Conservation (phyloP, 92 coral and sea anemone species). For the Zoanthus sansibaricus region DNA sequence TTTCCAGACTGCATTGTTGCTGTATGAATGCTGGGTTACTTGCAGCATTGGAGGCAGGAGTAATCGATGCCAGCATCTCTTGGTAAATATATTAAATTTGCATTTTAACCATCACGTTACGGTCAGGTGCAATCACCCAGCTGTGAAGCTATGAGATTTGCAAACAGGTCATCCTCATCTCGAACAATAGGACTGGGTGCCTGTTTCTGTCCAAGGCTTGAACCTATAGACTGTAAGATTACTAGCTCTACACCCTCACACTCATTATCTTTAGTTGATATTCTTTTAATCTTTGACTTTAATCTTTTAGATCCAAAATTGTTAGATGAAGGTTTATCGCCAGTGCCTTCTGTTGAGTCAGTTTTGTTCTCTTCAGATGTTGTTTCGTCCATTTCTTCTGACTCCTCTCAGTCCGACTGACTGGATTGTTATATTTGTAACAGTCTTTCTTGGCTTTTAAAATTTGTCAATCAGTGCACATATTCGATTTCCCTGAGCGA, state of each 20-base stretch:
- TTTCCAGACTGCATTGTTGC: too few relatives aligned
- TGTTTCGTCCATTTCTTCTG: slow-evolving; percentile 21
- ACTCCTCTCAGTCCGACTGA: slow-evolving; percentile 39
- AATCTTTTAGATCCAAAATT: slow-evolving; percentile 20
- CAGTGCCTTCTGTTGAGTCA: slow-evolving; percentile 48
- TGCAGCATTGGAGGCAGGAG: too few relatives aligned
- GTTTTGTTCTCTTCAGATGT: slow-evolving; percentile 39
- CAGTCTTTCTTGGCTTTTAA: slow-evolving; percentile 68
- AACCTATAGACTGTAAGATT: slow-evolving; percentile 50
- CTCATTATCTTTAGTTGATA: neutral
- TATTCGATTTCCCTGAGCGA: too few relatives aligned
- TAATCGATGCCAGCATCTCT: slow-evolving; percentile 36
- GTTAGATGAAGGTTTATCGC: slow-evolving; percentile 15
- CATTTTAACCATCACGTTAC: slow-evolving; percentile 60
- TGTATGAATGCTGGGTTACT: too few relatives aligned
- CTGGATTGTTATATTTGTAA: slow-evolving; percentile 47
- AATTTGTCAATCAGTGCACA: slow-evolving; percentile 46
- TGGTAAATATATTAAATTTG: slow-evolving; percentile 68
- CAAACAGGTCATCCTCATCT: slow-evolving; percentile 69
- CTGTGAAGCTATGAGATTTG: slow-evolving; percentile 60
- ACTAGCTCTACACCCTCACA: slow-evolving; percentile 42
- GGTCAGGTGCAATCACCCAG: slow-evolving; percentile 53
- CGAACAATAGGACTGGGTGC: neutral
- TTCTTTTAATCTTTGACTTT: slow-evolving; percentile 16
- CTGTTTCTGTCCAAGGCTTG: slow-evolving; percentile 35